Conservation (phyloP, 2,113 vertebrate species). For the Sinocyclocheilus rhinocerous region DNA sequence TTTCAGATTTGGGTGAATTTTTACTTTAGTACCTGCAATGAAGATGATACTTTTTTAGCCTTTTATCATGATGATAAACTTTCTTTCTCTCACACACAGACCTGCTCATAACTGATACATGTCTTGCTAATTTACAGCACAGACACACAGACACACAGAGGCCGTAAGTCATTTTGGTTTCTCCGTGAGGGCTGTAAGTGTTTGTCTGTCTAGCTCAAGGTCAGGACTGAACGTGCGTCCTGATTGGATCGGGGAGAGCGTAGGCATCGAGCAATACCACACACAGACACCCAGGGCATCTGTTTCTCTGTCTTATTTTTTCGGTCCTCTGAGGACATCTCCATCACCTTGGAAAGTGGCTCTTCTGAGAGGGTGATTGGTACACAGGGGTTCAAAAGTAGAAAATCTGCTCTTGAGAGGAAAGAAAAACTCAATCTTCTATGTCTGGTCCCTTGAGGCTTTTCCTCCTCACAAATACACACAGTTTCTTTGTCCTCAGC, state of each 20-base stretch:
- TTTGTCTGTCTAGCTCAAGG: slow-evolving; percentile 52
- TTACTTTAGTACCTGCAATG: too few relatives aligned
- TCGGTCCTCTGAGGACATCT: slow-evolving; percentile 7
- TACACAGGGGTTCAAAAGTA: background rate
- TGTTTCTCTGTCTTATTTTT: slow-evolving; percentile 30
- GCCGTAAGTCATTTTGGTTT: slow-evolving; percentile 47
- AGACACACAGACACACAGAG: background rate
- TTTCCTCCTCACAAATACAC: background rate
- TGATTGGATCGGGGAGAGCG: slow-evolving; percentile 44
- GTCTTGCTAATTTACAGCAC: background rate
- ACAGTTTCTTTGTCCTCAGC: background rate
- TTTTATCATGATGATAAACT: too few relatives aligned
- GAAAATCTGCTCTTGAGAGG: background rate
- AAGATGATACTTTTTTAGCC: too few relatives aligned
- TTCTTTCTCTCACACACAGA: background rate
- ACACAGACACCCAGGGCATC: slow-evolving; percentile 24
- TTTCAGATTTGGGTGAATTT: too few relatives aligned
- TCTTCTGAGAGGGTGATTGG: slow-evolving; percentile 7
- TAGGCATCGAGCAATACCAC: slow-evolving; percentile 20
- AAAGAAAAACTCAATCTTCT: background rate
- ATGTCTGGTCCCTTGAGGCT: background rate
- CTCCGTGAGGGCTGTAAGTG: slow-evolving; percentile 36
- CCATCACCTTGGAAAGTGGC: slow-evolving; percentile 34
- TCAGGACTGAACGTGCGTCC: slow-evolving; percentile 42
- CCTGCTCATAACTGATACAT: too few relatives aligned